Evolutionary conservation across 1,140 invertebrate genomes (phyloP), one percentile per base, ranked within the genome.

Genomic region (Belonocnema kinseyi): DNA sequence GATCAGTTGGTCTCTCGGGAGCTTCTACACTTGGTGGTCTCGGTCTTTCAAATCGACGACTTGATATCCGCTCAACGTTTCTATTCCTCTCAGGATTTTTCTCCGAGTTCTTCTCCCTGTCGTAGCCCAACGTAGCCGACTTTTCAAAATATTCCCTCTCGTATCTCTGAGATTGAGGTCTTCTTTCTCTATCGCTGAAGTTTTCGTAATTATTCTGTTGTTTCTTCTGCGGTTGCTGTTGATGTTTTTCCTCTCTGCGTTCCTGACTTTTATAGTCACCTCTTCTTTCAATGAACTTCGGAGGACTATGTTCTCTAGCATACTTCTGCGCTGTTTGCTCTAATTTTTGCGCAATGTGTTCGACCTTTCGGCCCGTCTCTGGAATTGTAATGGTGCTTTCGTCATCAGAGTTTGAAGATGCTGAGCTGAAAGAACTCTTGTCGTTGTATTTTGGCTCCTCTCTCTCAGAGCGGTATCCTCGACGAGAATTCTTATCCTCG

Each of bases 281-380:
- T 11, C 85, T 83, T 7, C 88, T 77, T 7, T 92, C 90, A 0
- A 88, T 82, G 58, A 89, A 91, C 73, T 92, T 92, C 1, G 90
- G 87, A 0, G 90, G 90, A 70, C 90, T 91, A 52, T 91, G 89
- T 54, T 91, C 90, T 0, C 90, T 78, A 0, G 90, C 91, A 54
- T 92, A 91, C 66, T 92, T 92, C 58, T 92, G 91, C 1, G 91
- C 91, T 0, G 91, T 92, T 77, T 92, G 91, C 76, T 92, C 91
- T 11, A 92, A 75, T 74, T 92, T 91, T 74, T 92, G 91, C 0
- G 91, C 86, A 16, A 92, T 91, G 19, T 92, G 91, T 72, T 92
- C 91, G 2, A 92, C 91, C 54, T 92, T 92, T 6, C 91, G 82
- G 0, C 90, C 90, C 0, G 87, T 89, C 74, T 91, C 89, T 0